These are phyloP conservation scores for Tachina lurida DNA, from an alignment of 2,888 invertebrate genomes.

Conservation along the genomic window DNA sequence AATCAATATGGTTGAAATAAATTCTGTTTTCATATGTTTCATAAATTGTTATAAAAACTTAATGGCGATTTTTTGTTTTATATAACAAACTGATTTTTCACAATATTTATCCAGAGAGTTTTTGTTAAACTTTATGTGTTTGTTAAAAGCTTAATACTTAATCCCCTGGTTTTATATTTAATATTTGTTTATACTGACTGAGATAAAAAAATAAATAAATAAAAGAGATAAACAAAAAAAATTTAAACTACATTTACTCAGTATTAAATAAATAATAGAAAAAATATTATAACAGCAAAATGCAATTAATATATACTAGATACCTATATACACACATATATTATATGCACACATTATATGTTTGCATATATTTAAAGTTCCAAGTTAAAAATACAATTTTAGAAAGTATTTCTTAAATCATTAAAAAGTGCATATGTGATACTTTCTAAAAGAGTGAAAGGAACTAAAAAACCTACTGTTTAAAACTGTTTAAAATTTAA, in stretches of 20 bases:
- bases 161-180: constrained; percentile 53
- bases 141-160: constrained; percentile 38
- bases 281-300: no score
- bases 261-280: no score
- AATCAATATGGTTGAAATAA: constrained; percentile 44
- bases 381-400: no score
- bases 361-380: no score
- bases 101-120: constrained; percentile 12
- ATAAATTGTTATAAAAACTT: constrained; percentile 8
- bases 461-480: no score
- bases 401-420: no score
- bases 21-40: constrained; percentile 6
- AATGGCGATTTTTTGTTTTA: neutral
- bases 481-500: no score
- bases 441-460: no score
- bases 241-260: neutral
- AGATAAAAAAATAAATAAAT: constrained; percentile 41
- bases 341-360: no score
- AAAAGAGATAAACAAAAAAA: neutral
- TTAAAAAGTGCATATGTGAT: no score
- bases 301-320: no score
- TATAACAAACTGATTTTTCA: neutral
- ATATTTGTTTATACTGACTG: constrained; percentile 49
- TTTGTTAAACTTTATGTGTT: constrained; percentile 20
- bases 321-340: no score